Percentiles rank a stretch among this genome's conserved stretches.
Conservation (phyloP, 2,113 vertebrate species). For the Pristiophorus japonicus region DNA sequence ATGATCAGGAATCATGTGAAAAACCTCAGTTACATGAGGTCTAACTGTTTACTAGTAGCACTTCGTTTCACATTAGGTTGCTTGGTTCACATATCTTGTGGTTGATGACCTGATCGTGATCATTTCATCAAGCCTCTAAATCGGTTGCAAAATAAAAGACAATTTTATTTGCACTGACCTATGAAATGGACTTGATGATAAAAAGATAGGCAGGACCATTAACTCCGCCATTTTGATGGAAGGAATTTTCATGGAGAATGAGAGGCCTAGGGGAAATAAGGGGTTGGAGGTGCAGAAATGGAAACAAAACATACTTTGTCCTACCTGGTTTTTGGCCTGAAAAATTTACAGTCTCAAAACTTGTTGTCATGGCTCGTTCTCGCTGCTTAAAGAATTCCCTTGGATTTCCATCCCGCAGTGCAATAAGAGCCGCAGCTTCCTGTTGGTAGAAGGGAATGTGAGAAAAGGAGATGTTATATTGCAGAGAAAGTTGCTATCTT, state of each 20-base stretch:
- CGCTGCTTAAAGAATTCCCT: conserved; percentile 91
- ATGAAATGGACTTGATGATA: background rate
- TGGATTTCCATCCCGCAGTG: conserved; percentile 86
- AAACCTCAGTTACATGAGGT: background rate
- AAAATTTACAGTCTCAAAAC: conserved; percentile 67
- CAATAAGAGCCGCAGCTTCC: conserved; percentile 96
- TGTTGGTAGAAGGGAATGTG: conserved; percentile 45
- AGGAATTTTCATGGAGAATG: conserved; percentile 29
- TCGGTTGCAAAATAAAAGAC: background rate
- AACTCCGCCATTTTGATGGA: background rate
- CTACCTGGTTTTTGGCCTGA: conserved; percentile 81
- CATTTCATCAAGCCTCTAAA: background rate
- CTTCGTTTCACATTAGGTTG: background rate
- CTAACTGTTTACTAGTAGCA: background rate
- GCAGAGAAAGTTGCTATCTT: background rate
- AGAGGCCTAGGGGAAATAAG: background rate
- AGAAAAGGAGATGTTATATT: background rate
- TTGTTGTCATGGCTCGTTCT: conserved; percentile 72
- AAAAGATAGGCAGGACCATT: background rate
- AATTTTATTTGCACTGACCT: background rate
- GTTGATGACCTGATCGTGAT: background rate
- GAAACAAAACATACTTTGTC: conserved; percentile 28
- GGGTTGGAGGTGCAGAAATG: background rate
- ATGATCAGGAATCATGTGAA: background rate
- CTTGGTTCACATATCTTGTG: background rate